Percentiles rank a stretch among this genome's conserved stretches.
Conservation (phyloP, 64 coral and sea anemone species). For the Pachyseris speciosa region DNA sequence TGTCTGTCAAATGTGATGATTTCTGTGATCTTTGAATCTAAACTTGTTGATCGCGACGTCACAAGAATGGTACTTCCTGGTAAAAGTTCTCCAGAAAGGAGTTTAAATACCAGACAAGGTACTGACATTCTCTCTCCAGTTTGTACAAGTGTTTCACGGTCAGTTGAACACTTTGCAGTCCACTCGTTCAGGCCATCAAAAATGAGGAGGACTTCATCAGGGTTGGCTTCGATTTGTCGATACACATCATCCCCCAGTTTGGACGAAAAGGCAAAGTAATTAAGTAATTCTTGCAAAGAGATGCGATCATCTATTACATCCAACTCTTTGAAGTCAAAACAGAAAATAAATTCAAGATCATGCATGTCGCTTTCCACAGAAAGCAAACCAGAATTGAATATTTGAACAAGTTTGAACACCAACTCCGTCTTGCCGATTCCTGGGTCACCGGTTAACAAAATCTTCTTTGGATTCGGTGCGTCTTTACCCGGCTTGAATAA, state of each 20-base stretch:
- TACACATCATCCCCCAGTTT: neutral
- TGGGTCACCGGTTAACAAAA: neutral
- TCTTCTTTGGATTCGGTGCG: neutral
- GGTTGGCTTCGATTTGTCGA: neutral
- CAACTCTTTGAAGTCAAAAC: constrained; percentile 14
- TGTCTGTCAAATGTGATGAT: constrained; percentile 1
- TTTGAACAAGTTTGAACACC: neutral
- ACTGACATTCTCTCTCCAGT: neutral
- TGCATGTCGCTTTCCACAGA: constrained; percentile 3
- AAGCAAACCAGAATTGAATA: neutral
- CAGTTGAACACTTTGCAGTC: neutral
- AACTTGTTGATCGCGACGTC: neutral
- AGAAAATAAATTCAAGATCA: constrained; percentile 28
- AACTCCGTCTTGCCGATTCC: constrained; percentile 28
- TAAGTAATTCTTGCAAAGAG: constrained; percentile 24
- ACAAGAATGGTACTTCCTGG: constrained; percentile 18
- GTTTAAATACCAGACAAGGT: neutral
- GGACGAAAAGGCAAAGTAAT: neutral
- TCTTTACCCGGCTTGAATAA: constrained; percentile 19
- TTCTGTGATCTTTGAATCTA: neutral
- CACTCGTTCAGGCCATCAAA: constrained; percentile 37
- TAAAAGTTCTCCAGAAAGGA: constrained; percentile 20
- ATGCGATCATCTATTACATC: neutral
- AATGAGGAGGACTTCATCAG: neutral
- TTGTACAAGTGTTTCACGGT: neutral